Evolutionary conservation across 1,140 invertebrate genomes (phyloP), one percentile per base, ranked within the genome.

Genomic region (Ylistrum balloti): DNA sequence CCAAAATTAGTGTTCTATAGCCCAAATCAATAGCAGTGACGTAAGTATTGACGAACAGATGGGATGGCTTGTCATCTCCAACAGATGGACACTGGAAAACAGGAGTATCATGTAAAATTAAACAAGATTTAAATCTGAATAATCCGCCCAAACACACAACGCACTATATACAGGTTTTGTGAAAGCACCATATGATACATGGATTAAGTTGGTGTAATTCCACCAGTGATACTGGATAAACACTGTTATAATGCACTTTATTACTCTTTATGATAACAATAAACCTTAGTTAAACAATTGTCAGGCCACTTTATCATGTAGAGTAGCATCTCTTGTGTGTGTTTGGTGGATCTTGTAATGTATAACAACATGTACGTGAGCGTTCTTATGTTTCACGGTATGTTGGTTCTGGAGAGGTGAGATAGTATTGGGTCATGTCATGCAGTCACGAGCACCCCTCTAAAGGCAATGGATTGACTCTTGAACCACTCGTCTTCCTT

Each of bases 401-500:
- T 90, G 91, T 92, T 92, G 89, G 90, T 86, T 90, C 90, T 91
- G 56, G 86, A 91, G 91, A 91, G 88, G 89, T 74, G 56, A 74
- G 56, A 9, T 28, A 74, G 56, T 74, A n/a, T 74, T 28, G 56
- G 56, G 56, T n/a, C 56, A 74, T 74, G 56, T 74, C 56, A 74
- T n/a, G 56, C 56, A 74, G 56, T 74, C 56, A 74, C 22, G 56
- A 74, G 56, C 56, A 74, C 56, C 56, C 56, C 22, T 74, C 56
- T 11, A 74, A 74, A 74, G 56, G 56, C 56, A 74, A 74, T 74
- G 56, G 56, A 74, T 74, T 74, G 56, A 74, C 56, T 74, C 56
- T 74, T 74, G 56, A 74, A 28, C 56, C n/a, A 74, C 56, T 74
- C 56, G 56, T 74, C 41, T 9, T n/a, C n/a, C n/a, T 28, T 74